phyloP scores from a whole-genome alignment of 2,797 vertebrate genomes.

The Sebastes glaucus region DNA sequence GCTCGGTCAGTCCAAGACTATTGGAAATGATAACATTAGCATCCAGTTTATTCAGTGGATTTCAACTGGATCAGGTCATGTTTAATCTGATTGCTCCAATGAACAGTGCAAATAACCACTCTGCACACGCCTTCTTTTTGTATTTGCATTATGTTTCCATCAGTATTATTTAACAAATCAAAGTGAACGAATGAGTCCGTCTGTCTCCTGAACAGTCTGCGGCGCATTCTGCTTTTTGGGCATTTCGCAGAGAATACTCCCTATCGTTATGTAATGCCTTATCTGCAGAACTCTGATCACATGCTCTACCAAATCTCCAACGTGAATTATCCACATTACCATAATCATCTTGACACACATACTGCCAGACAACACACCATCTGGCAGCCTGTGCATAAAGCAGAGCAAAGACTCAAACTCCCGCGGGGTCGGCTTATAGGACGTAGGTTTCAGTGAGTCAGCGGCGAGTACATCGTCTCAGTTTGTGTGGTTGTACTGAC shows the following conservation, averaged over 20 bases:
- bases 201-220: not conserved
- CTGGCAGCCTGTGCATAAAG: not conserved
- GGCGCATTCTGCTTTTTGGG: not conserved
- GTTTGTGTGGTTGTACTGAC: not conserved
- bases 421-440: not conserved
- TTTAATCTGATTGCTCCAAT: not conserved
- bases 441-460: not conserved
- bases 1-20: not conserved
- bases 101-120: not conserved
- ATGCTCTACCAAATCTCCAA: conserved; percentile 22
- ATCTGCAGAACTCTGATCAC: conserved; percentile 46
- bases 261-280: conserved; percentile 26
- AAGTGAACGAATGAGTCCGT: not conserved
- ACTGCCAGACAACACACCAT: conserved; percentile 1
- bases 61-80: not conserved
- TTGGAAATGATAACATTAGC: not conserved
- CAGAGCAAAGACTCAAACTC: not conserved
- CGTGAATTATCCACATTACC: conserved; percentile 35
- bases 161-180: not conserved
- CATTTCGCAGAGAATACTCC: not conserved
- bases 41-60: not conserved
- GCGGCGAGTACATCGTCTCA: not conserved
- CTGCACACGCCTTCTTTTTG: not conserved
- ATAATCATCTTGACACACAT: conserved; percentile 53
- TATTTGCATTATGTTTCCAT: not conserved